phyloP scores from a whole-genome alignment of 2,113 vertebrate genomes.

The Myrmophylax atrothorax region DNA sequence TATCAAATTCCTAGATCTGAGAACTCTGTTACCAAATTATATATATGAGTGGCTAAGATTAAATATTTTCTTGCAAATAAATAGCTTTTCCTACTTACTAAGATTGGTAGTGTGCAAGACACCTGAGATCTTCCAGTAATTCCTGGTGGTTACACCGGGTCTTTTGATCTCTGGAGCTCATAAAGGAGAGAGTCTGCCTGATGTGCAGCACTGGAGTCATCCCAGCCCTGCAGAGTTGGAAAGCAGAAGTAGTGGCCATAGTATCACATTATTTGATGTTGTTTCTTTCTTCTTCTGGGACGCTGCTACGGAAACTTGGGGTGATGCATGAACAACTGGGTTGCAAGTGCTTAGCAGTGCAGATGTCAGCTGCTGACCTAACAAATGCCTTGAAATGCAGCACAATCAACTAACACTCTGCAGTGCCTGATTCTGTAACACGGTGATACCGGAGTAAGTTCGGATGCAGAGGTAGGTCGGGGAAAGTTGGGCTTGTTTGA shows the following conservation, averaged over 20 bases:
- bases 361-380: constrained; percentile 64
- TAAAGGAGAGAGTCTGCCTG: background rate
- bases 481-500: background rate
- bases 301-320: constrained; percentile 37
- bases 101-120: background rate
- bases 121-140: background rate
- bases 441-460: background rate
- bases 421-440: constrained; percentile 45
- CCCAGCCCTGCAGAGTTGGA: background rate
- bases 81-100: background rate
- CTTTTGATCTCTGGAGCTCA: background rate
- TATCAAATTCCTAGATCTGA: background rate
- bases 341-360: constrained; percentile 59
- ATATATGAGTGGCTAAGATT: background rate
- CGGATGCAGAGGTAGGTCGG: background rate
- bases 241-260: constrained; percentile 61
- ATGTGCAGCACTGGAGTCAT: background rate
- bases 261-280: constrained; percentile 52
- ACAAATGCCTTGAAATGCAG: constrained; percentile 58
- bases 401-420: constrained; percentile 58
- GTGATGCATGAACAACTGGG: constrained; percentile 62
- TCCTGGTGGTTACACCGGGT: background rate
- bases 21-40: background rate
- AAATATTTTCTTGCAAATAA: background rate
- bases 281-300: constrained; percentile 52